Base-by-base conservation (phyloP, 2,797 vertebrate species). In the Pseudocheirus occidentalis region DNA sequence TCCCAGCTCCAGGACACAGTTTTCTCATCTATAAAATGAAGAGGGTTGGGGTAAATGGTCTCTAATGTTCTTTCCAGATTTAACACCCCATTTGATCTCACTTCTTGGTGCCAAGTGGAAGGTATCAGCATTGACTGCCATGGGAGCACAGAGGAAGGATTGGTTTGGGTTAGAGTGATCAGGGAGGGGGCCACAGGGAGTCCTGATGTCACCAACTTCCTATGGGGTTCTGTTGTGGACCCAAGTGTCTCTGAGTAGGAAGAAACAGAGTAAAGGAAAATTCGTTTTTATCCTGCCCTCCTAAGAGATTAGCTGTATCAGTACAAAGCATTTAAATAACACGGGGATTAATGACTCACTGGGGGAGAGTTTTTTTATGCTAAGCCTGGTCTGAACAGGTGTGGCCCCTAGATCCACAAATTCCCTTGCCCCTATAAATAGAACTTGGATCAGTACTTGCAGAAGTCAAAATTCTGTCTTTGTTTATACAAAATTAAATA, bases 251-350 rank as follows among this genome's bases (percentile, higher is more conserved):
- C 40, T 1, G 1, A 81, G 40, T 87, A 40, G 46, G 27, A 87
- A 27, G 40, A 50, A 81, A 81, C 46, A n/a, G 66, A 50, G 40
- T 46, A 87, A 46, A 87, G 73, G 40, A 27, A 87, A 87, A 24
- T 50, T 87, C 46, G 9, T 87, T 87, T 87, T 11, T 46, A 87
- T 87, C 40, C 73, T 87, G 73, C 73, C 40, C 21, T 87, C 40
- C 21, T 27, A 12, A 40, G 73, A 87, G 73, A 87, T 87, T 87
- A 87, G 73, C 73, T 87, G 73, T 87, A 87, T 87, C 73, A 87
- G 73, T 87, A 87, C 73, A 87, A 87, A 87, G 73, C 40, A 87
- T 87, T 87, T 87, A 87, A 87, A 87, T 87, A 87, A 87, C 73
- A 87, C 9, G 0, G 73, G 73, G 73, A 50, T 87, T 87, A 87